These are phyloP conservation scores for Drosophila infuscata DNA, from an alignment of 2,888 invertebrate species.

Conservation along the genomic window DNA sequence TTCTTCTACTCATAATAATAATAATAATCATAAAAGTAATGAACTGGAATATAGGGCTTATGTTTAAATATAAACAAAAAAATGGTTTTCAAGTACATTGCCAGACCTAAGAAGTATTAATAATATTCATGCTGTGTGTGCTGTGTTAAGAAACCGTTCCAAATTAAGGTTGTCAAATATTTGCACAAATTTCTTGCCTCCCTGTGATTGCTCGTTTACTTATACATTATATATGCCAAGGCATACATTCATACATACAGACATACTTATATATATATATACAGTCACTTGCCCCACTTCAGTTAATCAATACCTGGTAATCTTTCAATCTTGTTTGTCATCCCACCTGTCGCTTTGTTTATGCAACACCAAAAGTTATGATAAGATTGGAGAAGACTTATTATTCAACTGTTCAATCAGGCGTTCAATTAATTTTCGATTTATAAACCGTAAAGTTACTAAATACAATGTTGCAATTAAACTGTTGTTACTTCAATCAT, in stretches of 20 bases:
- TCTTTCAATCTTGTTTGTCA: slow-evolving; percentile 20
- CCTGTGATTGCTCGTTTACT: slow-evolving; percentile 13
- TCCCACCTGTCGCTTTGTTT: slow-evolving; percentile 29
- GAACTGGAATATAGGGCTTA: background rate
- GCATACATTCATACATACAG: no score
- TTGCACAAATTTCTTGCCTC: slow-evolving; percentile 12
- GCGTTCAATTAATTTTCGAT: slow-evolving; percentile 39
- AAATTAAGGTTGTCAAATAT: slow-evolving; percentile 28
- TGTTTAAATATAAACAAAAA: background rate
- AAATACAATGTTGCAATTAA: slow-evolving; percentile 16
- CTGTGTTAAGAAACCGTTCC: slow-evolving; percentile 2
- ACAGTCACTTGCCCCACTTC: background rate
- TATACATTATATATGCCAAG: background rate
- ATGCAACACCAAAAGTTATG: slow-evolving; percentile 4
- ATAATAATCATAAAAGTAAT: background rate
- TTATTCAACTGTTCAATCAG: slow-evolving; percentile 26
- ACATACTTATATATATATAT: background rate
- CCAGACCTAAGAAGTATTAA: background rate
- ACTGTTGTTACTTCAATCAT: background rate
- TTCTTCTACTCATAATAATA: background rate
- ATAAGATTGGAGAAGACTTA: slow-evolving; percentile 7
- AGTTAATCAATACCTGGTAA: slow-evolving; percentile 8
- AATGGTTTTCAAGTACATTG: background rate
- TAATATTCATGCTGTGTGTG: background rate
- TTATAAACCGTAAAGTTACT: slow-evolving; percentile 20